Conservation (phyloP, 2,113 vertebrate genomes). For the Artemisiospiza belli region DNA sequence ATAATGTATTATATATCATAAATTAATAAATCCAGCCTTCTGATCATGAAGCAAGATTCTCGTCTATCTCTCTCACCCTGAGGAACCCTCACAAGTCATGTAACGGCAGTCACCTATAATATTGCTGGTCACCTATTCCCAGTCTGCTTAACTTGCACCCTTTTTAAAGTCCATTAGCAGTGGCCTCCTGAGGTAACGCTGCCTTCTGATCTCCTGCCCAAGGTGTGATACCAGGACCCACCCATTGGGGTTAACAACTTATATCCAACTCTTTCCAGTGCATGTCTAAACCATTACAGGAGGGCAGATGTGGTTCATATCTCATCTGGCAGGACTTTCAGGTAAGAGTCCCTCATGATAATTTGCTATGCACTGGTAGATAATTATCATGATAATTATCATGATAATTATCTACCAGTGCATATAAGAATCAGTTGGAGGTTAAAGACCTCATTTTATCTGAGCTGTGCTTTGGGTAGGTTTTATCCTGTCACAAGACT, state of each 20-base stretch:
- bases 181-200: neutral
- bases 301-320: neutral
- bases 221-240: neutral
- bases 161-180: neutral
- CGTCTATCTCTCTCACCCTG: too few species aligned
- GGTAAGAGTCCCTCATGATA: neutral
- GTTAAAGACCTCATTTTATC: neutral
- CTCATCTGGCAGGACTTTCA: neutral
- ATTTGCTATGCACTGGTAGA: neutral
- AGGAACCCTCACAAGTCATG: too few species aligned
- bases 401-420: neutral
- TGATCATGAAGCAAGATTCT: too few species aligned
- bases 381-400: neutral
- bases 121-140: neutral
- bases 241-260: neutral
- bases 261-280: neutral
- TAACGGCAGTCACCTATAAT: neutral
- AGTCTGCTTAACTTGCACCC: neutral
- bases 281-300: neutral
- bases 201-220: neutral
- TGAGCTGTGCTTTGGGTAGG: accelerated
- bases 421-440: neutral
- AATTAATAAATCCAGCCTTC: too few species aligned
- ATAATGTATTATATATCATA: too few species aligned
- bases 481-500: neutral